Evolutionary conservation across 2,113 vertebrate species (phyloP).

Genomic region (Dissostichus mawsoni): DNA sequence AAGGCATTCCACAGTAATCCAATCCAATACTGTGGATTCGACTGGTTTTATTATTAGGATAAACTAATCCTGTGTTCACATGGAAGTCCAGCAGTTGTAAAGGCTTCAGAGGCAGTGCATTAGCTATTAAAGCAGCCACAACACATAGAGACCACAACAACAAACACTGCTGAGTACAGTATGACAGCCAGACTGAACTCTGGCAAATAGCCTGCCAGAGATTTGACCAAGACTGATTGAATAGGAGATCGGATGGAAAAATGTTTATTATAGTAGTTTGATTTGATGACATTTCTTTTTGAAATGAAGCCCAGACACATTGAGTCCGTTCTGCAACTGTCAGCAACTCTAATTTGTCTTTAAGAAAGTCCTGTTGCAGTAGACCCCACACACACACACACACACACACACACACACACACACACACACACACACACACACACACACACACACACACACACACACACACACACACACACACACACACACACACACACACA

Average conservation of each 20-base stretch:
- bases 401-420: not conserved
- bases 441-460: no score
- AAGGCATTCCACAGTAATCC: no score
- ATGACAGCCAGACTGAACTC: constrained; percentile 23
- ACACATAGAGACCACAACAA: constrained; percentile 47
- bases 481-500: no score
- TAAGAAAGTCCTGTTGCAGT: constrained; percentile 2
- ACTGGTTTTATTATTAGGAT: not conserved
- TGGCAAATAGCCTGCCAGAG: not conserved
- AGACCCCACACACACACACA: constrained; percentile 12
- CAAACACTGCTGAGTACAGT: constrained; percentile 9
- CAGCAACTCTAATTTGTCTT: constrained; percentile 18
- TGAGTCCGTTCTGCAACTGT: constrained; percentile 2
- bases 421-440: no score
- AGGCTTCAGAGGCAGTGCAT: not conserved
- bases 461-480: no score
- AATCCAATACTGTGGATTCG: not conserved
- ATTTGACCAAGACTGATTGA: not conserved
- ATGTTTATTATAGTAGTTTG: not conserved
- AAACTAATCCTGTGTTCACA: constrained; percentile 17
- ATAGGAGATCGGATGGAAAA: not conserved
- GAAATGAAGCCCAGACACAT: constrained; percentile 6
- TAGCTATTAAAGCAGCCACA: constrained; percentile 35
- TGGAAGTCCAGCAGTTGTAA: constrained; percentile 22
- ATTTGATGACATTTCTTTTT: constrained; percentile 3